Conservation (phyloP, 1,140 invertebrate genomes). For the Papilio helenus region DNA sequence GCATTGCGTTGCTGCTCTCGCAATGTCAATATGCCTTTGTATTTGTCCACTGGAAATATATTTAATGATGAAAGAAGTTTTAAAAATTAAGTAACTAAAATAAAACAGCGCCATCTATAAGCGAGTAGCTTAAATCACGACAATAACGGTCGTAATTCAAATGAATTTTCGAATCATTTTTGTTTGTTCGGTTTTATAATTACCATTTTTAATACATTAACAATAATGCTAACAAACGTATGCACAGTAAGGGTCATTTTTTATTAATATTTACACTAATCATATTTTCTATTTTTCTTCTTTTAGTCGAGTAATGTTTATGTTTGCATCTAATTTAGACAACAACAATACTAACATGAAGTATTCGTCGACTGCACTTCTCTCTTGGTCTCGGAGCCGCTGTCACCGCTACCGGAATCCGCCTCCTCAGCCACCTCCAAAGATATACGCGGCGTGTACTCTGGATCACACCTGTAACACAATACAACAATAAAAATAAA, state of each 20-base stretch:
- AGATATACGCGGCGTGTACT: conserved; percentile 86
- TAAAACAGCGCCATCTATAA: background rate
- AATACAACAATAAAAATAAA: too few relatives aligned
- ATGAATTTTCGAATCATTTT: too few relatives aligned
- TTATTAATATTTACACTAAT: conserved; percentile 28
- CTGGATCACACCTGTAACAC: conserved; percentile 88
- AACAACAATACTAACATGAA: conserved; percentile 38
- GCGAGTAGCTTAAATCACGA: background rate
- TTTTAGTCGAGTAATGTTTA: too few relatives aligned
- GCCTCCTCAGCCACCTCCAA: conserved; percentile 63
- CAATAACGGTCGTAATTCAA: too few relatives aligned
- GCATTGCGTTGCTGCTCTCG: conserved; percentile 86
- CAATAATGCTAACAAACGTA: background rate
- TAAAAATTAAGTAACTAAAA: too few relatives aligned
- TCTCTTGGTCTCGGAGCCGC: conserved; percentile 62
- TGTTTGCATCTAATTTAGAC: too few relatives aligned
- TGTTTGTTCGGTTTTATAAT: too few relatives aligned
- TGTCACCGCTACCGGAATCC: conserved; percentile 71
- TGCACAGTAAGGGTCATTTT: background rate
- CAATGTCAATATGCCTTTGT: conserved; percentile 88
- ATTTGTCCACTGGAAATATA: conserved; percentile 76
- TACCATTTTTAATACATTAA: too few relatives aligned
- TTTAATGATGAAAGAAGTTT: too few relatives aligned
- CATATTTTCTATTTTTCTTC: too few relatives aligned
- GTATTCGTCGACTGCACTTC: conserved; percentile 41